phyloP scores from a whole-genome alignment of 2,888 invertebrate genomes.

The Ichneumoninae sp. region DNA sequence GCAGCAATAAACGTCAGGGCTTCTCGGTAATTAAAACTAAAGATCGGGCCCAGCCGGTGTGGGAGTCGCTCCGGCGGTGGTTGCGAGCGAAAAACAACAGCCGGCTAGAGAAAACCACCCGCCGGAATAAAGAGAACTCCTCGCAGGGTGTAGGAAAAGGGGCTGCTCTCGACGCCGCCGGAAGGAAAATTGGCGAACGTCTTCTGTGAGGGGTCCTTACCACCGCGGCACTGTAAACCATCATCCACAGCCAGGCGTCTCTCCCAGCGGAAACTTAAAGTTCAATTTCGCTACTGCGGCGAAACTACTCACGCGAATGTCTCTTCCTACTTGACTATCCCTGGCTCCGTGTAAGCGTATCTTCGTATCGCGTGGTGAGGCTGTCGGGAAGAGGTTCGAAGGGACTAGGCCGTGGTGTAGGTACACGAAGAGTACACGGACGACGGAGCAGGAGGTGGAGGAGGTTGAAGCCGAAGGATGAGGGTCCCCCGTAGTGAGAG shows the following conservation, averaged over 20 bases:
- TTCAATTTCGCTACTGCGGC: constrained; percentile 60
- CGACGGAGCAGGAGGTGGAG: constrained; percentile 26
- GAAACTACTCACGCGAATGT: constrained; percentile 61
- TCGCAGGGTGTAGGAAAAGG: background rate
- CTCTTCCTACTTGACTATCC: constrained; percentile 30
- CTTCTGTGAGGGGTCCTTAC: background rate
- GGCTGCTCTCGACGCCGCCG: background rate
- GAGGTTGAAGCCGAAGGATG: constrained; percentile 22
- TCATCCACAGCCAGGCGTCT: constrained; percentile 14
- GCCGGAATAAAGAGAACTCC: constrained; percentile 33
- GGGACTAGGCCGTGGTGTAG: constrained; percentile 39
- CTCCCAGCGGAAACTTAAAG: constrained; percentile 57
- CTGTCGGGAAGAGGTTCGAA: constrained; percentile 42
- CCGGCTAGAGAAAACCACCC: constrained; percentile 54
- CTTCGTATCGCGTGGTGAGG: constrained; percentile 3
- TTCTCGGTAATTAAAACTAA: constrained; percentile 83
- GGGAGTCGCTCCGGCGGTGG: constrained; percentile 58
- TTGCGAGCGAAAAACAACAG: constrained; percentile 80
- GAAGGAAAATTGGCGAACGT: constrained; percentile 32
- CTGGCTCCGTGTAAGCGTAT: constrained; percentile 15
- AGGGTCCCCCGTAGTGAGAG: constrained; percentile 49
- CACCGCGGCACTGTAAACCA: constrained; percentile 11
- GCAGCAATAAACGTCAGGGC: constrained; percentile 83
- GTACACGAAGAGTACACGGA: constrained; percentile 29
- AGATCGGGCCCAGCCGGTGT: constrained; percentile 74